Conservation (phyloP, 2,888 invertebrate genomes). For the Antheraea assamensis region DNA sequence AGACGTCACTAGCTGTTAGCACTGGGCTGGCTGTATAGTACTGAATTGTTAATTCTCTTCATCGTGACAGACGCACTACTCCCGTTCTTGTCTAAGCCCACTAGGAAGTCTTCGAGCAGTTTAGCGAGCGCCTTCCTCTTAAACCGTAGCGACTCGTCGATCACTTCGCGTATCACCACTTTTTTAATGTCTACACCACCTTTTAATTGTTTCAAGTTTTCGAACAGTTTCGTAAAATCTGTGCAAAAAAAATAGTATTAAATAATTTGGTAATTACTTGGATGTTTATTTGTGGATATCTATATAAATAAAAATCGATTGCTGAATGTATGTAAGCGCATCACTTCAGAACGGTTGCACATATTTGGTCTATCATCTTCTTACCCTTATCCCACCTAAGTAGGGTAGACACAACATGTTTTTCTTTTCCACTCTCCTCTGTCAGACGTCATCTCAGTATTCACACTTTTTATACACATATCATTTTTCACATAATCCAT, state of each 20-base stretch:
- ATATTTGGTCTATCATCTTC: too few relatives aligned
- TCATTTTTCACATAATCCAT: too few relatives aligned
- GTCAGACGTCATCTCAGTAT: too few relatives aligned
- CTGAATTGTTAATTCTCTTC: constrained; percentile 60
- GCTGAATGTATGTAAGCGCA: too few relatives aligned
- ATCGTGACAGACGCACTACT: constrained; percentile 70
- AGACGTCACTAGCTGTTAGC: constrained; percentile 69
- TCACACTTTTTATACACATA: too few relatives aligned
- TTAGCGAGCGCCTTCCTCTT: constrained; percentile 88
- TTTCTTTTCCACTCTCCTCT: too few relatives aligned
- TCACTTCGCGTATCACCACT: constrained; percentile 86
- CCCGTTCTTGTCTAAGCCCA: constrained; percentile 76
- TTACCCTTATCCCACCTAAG: too few relatives aligned
- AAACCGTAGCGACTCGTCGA: constrained; percentile 89
- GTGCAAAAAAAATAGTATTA: constrained; percentile 54
- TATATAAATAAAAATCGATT: too few relatives aligned
- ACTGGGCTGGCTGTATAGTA: constrained; percentile 58
- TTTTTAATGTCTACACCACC: constrained; percentile 86
- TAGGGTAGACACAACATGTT: too few relatives aligned
- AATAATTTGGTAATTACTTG: not conserved
- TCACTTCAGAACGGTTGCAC: too few relatives aligned
- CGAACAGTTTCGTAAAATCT: constrained; percentile 88
- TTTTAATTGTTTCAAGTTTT: constrained; percentile 86
- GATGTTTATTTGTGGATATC: not conserved
- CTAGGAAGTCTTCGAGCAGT: constrained; percentile 85